Conservation (phyloP, 2,113 vertebrate genomes). For the Psilopogon haemacephalus region DNA sequence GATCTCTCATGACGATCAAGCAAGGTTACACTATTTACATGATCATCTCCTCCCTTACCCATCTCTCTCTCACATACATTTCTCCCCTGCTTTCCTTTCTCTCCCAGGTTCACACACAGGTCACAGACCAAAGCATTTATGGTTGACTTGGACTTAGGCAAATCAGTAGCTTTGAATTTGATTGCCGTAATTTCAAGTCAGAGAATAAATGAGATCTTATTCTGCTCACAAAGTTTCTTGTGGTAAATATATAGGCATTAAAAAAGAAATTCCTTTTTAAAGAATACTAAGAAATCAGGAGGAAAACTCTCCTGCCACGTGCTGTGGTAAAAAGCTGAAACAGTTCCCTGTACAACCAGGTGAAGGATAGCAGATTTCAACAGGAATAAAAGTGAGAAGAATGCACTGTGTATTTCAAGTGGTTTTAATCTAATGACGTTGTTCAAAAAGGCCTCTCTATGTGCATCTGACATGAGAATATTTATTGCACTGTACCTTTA, state of each 20-base stretch:
- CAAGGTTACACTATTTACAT: constrained; percentile 55
- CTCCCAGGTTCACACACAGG: constrained; percentile 53
- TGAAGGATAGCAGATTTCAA: background rate
- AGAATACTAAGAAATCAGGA: background rate
- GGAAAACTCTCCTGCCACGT: background rate
- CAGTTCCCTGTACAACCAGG: background rate
- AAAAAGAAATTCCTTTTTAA: background rate
- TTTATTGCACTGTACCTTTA: background rate
- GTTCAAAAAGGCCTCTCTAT: background rate
- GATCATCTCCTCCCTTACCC: background rate
- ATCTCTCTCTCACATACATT: background rate
- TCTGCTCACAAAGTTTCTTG: background rate
- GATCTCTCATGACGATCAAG: background rate
- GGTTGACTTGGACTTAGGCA: background rate
- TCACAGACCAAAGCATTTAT: constrained; percentile 43
- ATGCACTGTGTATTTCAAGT: accelerated
- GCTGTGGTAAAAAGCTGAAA: background rate
- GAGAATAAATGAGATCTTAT: background rate
- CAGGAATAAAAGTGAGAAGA: background rate
- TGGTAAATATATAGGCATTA: background rate
- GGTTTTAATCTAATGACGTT: background rate
- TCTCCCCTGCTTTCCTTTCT: background rate
- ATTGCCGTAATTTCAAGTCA: constrained; percentile 15
- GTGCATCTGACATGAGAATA: background rate
- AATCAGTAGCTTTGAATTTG: background rate